Percentiles rank a stretch among this genome's conserved stretches.
phyloP scores from a whole-genome alignment of 2,888 invertebrate species.

The Cantharis lateralis region DNA sequence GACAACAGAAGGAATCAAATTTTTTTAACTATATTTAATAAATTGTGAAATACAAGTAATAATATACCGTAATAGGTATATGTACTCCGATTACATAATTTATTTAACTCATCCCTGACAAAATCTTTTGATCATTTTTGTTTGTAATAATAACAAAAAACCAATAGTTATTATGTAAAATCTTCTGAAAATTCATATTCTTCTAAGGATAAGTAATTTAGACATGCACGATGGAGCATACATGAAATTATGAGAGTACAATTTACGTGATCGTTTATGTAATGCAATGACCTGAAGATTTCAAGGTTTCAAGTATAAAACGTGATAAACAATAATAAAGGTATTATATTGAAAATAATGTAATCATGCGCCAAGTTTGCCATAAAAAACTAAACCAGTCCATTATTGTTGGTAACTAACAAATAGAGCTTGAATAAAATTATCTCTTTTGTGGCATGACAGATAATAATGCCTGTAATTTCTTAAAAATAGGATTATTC shows the following conservation, averaged over 20 bases:
- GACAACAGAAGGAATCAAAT: too few relatives aligned
- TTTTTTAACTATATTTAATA: too few relatives aligned
- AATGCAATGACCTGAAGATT: slow-evolving; percentile 4
- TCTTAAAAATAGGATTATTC: not conserved
- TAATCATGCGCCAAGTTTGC: not conserved
- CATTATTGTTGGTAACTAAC: not conserved
- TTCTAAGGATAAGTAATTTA: not conserved
- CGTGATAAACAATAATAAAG: slow-evolving; percentile 2
- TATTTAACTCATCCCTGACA: too few relatives aligned
- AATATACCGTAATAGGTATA: too few relatives aligned
- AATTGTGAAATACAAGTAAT: too few relatives aligned
- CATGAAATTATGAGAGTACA: not conserved
- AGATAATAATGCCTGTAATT: not conserved
- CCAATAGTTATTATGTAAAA: too few relatives aligned
- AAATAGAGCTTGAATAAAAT: not conserved
- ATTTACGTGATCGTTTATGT: slow-evolving; percentile 1
- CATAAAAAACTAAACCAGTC: not conserved
- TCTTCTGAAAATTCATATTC: not conserved
- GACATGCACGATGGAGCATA: not conserved
- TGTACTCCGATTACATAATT: too few relatives aligned
- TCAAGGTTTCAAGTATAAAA: not conserved
- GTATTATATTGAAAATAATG: not conserved
- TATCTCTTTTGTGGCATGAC: not conserved
- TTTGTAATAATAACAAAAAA: too few relatives aligned
- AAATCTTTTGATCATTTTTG: too few relatives aligned